Base-by-base conservation (phyloP, 2,113 vertebrate genomes). In the Hippoglossus stenolepis region DNA sequence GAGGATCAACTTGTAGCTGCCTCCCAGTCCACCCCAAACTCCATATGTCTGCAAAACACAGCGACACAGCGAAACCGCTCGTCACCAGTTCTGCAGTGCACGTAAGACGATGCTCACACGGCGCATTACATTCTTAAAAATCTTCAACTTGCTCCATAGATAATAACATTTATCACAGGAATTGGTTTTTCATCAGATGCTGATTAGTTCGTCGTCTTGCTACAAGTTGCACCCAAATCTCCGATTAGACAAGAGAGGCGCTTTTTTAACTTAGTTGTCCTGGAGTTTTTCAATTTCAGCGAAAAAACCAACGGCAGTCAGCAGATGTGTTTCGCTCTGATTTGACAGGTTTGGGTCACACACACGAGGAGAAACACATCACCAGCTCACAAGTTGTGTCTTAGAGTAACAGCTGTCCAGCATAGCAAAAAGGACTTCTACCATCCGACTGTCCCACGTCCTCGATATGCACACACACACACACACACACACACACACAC, bases 361-460 rank as follows among this genome's bases (percentile, higher is more conserved):
- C 82, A 82, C 70, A 74, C 70, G 78, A 91, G 81, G 88, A 85
- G 77, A 87, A 93, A 89, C 90, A 88, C 91, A 89, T 93, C 89
- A 94, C 91, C 92, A 93, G 92, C 90, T 94, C 92, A 92, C 89
- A 90, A 85, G 86, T 86, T 89, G 88, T 92, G 87, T 93, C 88
- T 90, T 90, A 89, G 88, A 85, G 90, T 87, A 51, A 84, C 90
- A 90, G 87, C 85, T 93, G 91, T 94, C 88, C 92, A 94, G 92
- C 90, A 86, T 90, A 86, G 91, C 89, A 94, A 92, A 93, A 93
- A 94, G 64, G 77, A 90, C 77, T 85, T 79, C 82, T 86, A 63
- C 79, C 69, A 85, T 85, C 64, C 70, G 80, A 86, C 78, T 75
- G 83, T 90, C 78, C 78, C 57, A 83, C 79, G 75, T 82, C 59